Percentiles rank a stretch among this genome's conserved stretches.
Conservation (phyloP, 64 coral and sea anemone genomes). For the Stylophora pistillata region DNA sequence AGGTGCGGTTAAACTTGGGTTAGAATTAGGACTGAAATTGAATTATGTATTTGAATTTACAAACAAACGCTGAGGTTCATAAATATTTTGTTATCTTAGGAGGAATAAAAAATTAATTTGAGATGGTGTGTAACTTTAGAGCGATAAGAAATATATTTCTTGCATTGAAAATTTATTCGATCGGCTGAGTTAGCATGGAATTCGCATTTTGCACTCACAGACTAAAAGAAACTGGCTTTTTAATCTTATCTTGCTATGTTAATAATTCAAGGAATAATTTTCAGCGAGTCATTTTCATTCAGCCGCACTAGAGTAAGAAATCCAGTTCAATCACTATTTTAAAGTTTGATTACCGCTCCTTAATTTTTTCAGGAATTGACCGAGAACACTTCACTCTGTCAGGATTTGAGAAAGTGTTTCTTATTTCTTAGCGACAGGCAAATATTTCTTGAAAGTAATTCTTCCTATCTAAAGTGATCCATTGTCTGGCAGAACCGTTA, state of each 20-base stretch:
- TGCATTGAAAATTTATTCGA: not conserved
- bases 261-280: too few relatives aligned
- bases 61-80: not conserved
- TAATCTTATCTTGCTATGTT: too few relatives aligned
- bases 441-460: not conserved
- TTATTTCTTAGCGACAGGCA: not conserved
- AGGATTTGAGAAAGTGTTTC: not conserved
- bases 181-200: too few relatives aligned
- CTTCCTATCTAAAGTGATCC: not conserved
- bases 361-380: too few relatives aligned
- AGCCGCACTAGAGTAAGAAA: too few relatives aligned
- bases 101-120: conserved; percentile 10
- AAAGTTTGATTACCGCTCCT: too few relatives aligned
- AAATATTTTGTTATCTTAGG: conserved; percentile 15
- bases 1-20: conserved; percentile 1
- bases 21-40: not conserved
- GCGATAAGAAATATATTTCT: not conserved
- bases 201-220: too few relatives aligned
- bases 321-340: too few relatives aligned
- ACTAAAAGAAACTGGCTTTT: too few relatives aligned
- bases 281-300: too few relatives aligned
- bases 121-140: not conserved
- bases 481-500: not conserved
- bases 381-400: not conserved
- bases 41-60: conserved; percentile 30